phyloP scores from a whole-genome alignment of 2,113 vertebrate genomes.

The Brachyhypopomus gauderio region DNA sequence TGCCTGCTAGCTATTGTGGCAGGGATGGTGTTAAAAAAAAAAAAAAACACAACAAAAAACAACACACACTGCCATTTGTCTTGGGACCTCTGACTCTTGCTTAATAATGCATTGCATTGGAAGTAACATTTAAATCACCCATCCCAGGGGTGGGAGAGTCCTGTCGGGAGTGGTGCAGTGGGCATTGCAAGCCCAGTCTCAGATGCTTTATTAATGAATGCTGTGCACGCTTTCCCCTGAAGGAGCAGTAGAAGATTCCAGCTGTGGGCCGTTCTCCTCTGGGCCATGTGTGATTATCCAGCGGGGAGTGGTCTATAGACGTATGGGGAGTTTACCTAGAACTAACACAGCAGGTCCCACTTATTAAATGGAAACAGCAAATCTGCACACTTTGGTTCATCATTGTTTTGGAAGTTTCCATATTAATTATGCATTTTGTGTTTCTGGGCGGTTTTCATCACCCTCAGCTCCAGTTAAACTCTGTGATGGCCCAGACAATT shows the following conservation, averaged over 20 bases:
- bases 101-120: constrained; percentile 54
- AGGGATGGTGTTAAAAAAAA: background rate
- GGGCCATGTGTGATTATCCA: constrained; percentile 40
- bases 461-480: too few species aligned
- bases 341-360: background rate
- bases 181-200: constrained; percentile 56
- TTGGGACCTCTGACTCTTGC: constrained; percentile 23
- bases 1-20: background rate
- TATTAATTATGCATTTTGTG: too few species aligned
- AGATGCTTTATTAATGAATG: constrained; percentile 64
- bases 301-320: background rate
- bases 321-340: background rate
- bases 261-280: constrained; percentile 52
- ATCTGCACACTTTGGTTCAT: background rate
- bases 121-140: constrained; percentile 44
- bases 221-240: constrained; percentile 55
- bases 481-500: too few species aligned
- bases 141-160: constrained; percentile 48
- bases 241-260: constrained; percentile 50
- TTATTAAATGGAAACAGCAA: background rate
- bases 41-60: background rate
- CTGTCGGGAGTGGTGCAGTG: constrained; percentile 53
- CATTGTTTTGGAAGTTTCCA: too few species aligned
- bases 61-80: background rate
- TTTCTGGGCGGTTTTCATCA: too few species aligned